These are phyloP conservation scores for Drosophila mercatorum DNA, from an alignment of 2,888 invertebrate species.

Conservation along the genomic window DNA sequence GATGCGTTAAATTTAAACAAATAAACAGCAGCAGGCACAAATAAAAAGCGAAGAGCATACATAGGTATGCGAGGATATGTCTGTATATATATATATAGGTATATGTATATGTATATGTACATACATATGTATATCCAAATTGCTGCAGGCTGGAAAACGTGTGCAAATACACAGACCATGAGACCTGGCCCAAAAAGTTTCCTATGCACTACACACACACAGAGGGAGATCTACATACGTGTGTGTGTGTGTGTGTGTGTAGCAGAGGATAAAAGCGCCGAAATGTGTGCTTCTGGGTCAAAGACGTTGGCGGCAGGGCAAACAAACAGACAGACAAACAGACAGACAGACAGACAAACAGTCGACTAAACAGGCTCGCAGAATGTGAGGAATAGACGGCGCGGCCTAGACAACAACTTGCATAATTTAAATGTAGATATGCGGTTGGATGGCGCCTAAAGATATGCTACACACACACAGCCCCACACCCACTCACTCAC, in stretches of 20 bases:
- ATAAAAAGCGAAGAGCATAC: constrained; percentile 52
- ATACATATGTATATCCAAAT: constrained; percentile 32
- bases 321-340: constrained; percentile 50
- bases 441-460: constrained; percentile 78
- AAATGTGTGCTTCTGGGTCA: constrained; percentile 79
- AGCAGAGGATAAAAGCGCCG: constrained; percentile 52
- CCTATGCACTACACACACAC: constrained; percentile 15
- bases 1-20: constrained; percentile 78
- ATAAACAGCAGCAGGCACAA: constrained; percentile 74
- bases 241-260: constrained; percentile 23
- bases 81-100: constrained; percentile 9
- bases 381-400: constrained; percentile 45
- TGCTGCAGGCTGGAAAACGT: constrained; percentile 61
- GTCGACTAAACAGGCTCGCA: constrained; percentile 33
- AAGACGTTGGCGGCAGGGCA: constrained; percentile 67
- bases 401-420: constrained; percentile 70
- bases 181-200: constrained; percentile 55
- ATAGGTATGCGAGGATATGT: constrained; percentile 10
- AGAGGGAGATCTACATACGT: neutral
- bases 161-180: constrained; percentile 59
- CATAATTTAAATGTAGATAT: constrained; percentile 80
- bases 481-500: constrained; percentile 20
- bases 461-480: constrained; percentile 56
- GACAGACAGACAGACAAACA: constrained; percentile 50
- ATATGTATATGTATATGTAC: constrained; percentile 3